Base-by-base conservation (phyloP, 2,113 vertebrate species). In the Malurus alboscapulatus region DNA sequence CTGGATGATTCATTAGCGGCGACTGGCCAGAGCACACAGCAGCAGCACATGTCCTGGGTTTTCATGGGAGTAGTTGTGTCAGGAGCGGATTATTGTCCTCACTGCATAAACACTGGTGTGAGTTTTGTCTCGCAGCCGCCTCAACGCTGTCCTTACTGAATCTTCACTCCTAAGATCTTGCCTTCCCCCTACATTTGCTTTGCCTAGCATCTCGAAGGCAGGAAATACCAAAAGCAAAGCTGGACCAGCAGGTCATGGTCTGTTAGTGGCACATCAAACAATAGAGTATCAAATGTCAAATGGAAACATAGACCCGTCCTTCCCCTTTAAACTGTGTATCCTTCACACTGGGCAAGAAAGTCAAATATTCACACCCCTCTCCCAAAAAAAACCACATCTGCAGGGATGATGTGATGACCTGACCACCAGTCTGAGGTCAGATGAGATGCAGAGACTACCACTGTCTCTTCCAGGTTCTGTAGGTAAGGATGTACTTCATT, bases 1-100 rank as follows among this genome's bases (percentile, higher is more conserved):
- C 95, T 88, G 94, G 87, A 90, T 94, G 84, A 95, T 81, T 95
- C 93, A 93, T 93, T 91, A 94, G 74, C 14, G 0, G 83, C 6
- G 2, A 57, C 67, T 79, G 72, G 79, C 91, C 93, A 92, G 68
- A 78, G 68, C 68, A 42, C 48, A 69, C 79, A 86, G 45, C 77
- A 87, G 18, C 24, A 5, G 51, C 82, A 87, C 87, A 83, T 62
- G 67, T 90, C 94, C 65, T 45, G 67, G 17, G 21, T 20, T 91
- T 92, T 91, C 66, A 36, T 75, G 67, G 67, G 55, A 93, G 54
- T 27, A 69, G 32, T 55, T 89, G 26, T 47, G 77, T 19, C 22
- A 68, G 30, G 24, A 76, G 69, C 12, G 44, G 50, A 48, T 53
- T 40, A 17, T 27, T 73, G 74, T 63, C 67, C 67, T 67, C 63